Base-by-base conservation (phyloP, 1,140 invertebrate genomes). In the Agraylea sexmaculata region DNA sequence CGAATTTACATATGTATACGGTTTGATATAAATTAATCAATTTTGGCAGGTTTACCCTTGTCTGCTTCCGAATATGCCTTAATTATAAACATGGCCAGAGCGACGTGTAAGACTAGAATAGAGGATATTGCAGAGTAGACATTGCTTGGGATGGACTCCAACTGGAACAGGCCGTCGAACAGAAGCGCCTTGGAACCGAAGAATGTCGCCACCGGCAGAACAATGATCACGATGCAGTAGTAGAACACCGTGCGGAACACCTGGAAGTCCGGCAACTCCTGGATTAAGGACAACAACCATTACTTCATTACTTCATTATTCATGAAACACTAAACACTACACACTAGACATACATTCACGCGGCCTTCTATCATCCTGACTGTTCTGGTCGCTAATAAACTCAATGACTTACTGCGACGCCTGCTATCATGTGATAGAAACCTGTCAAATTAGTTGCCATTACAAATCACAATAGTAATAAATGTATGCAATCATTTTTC, bases 31-130 rank as follows among this genome's bases (percentile, higher is more conserved):
- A n/a, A n/a, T 56, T 68, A 66, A 53, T 66, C 65, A 33, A 57
- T 55, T 49, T 66, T 68, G 17, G 46, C 29, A 27, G 58, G 53
- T 31, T 51, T 51, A 21, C 45, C 2, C 54, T 53, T 62, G 13
- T 68, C 65, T 5, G 57, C 31, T 47, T 65, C 75, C 47, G 71
- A 78, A 53, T 83, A 85, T 1, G 81, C 81, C 50, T 68, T 71
- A 48, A 79, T 82, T 54, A 86, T 83, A 53, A 83, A 85, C 17
- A 80, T 57, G n/a, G 75, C 82, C 23, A 85, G 50, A 6, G 79
- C 78, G 28, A 82, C 46, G 54, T 87, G 82, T 25, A 87, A 57
- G 10, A 79, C 71, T 2, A 82, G 47, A 6, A 87, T 71, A 3
- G 82, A 75, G 37, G 75, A 68, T 15, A 79, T 71, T 28, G 82